These are phyloP conservation scores for Dysidea cf. avara DNA, from an alignment of 37 sponge, comb jelly and placozoan species.

Conservation along the genomic window DNA sequence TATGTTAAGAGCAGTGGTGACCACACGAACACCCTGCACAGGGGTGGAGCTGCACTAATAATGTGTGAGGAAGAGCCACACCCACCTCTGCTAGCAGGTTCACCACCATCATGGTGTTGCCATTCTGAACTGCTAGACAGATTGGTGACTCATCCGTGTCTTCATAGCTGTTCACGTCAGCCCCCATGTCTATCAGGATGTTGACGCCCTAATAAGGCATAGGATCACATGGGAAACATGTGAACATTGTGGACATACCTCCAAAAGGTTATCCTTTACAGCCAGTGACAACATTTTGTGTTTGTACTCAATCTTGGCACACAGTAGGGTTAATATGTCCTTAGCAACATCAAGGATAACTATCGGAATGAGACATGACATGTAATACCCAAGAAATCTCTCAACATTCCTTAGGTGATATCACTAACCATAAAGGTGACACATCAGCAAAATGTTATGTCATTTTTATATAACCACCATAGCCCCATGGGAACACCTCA, in stretches of 20 bases:
- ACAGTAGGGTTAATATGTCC: slow-evolving; percentile 52
- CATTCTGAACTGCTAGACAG: slow-evolving; percentile 48
- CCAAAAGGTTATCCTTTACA: slow-evolving; percentile 52
- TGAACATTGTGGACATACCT: slow-evolving; percentile 12
- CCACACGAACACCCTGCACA: slow-evolving; percentile 7
- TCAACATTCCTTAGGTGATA: too few species aligned
- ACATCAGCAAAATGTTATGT: too few species aligned
- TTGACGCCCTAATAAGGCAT: slow-evolving; percentile 39
- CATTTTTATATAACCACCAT: too few species aligned
- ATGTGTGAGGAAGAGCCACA: neutral
- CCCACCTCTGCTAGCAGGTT: slow-evolving; percentile 34
- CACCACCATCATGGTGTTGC: slow-evolving; percentile 48
- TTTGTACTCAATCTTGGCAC: slow-evolving; percentile 41
- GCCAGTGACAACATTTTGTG: slow-evolving; percentile 60
- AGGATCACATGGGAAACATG: neutral
- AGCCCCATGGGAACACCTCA: too few species aligned
- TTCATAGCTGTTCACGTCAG: slow-evolving; percentile 49
- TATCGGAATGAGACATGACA: too few species aligned
- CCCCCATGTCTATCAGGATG: slow-evolving; percentile 61
- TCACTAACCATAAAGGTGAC: too few species aligned
- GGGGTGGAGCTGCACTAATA: neutral
- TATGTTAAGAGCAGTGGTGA: slow-evolving; percentile 41
- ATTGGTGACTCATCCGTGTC: slow-evolving; percentile 44
- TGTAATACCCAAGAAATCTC: too few species aligned
- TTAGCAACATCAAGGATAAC: slow-evolving; percentile 52